Percentiles rank a stretch among this genome's conserved stretches.
Evolutionary conservation across 2,888 invertebrate genomes (phyloP).

Genomic region (Aphrophora alni): DNA sequence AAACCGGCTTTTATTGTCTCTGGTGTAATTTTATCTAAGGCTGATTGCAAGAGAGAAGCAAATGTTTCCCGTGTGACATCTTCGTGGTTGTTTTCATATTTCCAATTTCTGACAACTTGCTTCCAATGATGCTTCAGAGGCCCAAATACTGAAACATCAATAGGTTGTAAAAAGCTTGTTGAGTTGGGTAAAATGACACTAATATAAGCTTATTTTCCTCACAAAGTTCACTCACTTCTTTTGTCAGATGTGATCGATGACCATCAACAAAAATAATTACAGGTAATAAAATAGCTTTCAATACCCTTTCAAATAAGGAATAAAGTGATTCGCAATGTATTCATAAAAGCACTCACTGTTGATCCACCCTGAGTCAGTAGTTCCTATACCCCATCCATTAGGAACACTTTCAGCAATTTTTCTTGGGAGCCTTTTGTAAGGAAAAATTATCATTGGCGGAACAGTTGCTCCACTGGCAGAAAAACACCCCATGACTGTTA

Average conservation of each 20-base stretch:
- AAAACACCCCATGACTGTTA: slow-evolving; percentile 11
- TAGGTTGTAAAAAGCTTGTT: not conserved
- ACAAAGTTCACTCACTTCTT: slow-evolving; percentile 7
- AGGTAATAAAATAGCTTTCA: not conserved
- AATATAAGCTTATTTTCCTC: slow-evolving; percentile 15
- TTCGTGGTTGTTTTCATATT: not conserved
- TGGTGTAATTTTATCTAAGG: slow-evolving; percentile 10
- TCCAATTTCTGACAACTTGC: too few species aligned
- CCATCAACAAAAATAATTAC: slow-evolving; percentile 17
- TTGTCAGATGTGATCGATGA: slow-evolving; percentile 13
- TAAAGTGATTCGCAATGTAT: slow-evolving; percentile 16
- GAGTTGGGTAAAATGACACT: slow-evolving; percentile 11
- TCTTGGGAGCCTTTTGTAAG: slow-evolving; percentile 2
- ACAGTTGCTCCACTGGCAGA: not conserved
- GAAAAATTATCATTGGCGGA: not conserved
- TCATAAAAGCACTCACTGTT: slow-evolving; percentile 15
- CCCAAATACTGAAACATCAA: slow-evolving; percentile 20
- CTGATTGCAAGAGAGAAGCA: not conserved
- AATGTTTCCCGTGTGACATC: slow-evolving; percentile 22
- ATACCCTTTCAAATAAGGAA: not conserved
- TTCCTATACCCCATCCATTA: slow-evolving; percentile 9
- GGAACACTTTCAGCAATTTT: slow-evolving; percentile 7
- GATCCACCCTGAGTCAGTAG: not conserved
- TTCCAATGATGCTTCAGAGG: too few species aligned
- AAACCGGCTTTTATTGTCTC: slow-evolving; percentile 20